Evolutionary conservation across 2,888 invertebrate genomes (phyloP).

Genomic region (Pinctada fucata): DNA sequence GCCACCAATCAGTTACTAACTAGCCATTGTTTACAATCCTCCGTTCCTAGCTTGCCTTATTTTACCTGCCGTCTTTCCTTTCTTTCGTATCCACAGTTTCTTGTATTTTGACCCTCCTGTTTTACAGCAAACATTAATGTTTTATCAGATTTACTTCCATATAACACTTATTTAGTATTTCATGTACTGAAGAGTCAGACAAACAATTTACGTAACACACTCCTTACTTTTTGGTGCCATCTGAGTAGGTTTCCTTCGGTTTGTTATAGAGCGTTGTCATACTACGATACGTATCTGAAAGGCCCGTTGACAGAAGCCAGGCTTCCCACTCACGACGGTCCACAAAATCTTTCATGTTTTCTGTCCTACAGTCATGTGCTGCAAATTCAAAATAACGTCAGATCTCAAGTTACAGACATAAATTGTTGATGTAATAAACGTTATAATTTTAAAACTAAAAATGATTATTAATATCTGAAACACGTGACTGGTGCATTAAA

Average conservation of each 20-base stretch:
- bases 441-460: not conserved
- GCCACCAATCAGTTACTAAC: too few relatives aligned
- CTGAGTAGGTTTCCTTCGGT: constrained; percentile 47
- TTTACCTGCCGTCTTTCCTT: too few relatives aligned
- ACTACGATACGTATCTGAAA: constrained; percentile 62
- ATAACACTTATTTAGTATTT: too few relatives aligned
- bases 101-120: too few relatives aligned
- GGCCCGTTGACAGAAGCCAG: constrained; percentile 66
- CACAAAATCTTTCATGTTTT: constrained; percentile 58
- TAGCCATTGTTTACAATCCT: too few relatives aligned
- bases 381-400: constrained; percentile 23
- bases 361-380: constrained; percentile 72
- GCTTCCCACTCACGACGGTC: constrained; percentile 67
- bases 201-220: not conserved
- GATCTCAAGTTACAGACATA: not conserved
- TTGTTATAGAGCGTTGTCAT: constrained; percentile 57
- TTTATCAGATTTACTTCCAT: too few relatives aligned
- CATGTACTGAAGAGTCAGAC: too few relatives aligned
- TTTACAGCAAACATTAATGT: too few relatives aligned
- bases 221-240: constrained; percentile 43
- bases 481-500: too few relatives aligned
- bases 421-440: not conserved
- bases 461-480: not conserved
- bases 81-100: too few relatives aligned
- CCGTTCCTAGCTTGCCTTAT: too few relatives aligned